Evolutionary conservation across 2,797 vertebrate genomes (phyloP).

Genomic region (Gallirallus australis): DNA sequence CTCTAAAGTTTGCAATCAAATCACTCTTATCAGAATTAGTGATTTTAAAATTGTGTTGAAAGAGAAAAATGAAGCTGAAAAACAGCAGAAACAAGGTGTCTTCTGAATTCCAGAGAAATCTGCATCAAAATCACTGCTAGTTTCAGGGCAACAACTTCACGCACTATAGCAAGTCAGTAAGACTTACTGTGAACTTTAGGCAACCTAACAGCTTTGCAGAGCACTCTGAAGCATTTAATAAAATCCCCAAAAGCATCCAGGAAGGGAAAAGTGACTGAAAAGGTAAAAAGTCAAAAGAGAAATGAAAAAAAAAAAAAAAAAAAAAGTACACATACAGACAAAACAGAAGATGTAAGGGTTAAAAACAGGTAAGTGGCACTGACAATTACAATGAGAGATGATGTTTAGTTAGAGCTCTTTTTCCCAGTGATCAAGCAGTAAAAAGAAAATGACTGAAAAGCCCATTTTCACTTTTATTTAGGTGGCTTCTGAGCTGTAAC

Average conservation of each 20-base stretch:
- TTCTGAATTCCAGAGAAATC: neutral
- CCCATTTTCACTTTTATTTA: neutral
- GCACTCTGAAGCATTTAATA: neutral
- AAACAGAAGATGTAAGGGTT: neutral
- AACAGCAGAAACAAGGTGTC: accelerated
- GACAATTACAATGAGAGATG: neutral
- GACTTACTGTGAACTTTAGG: neutral
- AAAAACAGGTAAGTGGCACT: neutral
- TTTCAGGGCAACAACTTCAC: neutral
- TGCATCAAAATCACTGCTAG: neutral
- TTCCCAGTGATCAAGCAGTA: neutral
- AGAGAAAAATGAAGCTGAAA: neutral
- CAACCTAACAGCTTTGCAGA: neutral
- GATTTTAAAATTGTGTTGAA: neutral
- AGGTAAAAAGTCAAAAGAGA: neutral
- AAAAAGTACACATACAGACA: neutral
- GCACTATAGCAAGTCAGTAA: neutral
- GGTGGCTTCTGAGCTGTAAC: neutral
- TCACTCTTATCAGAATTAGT: neutral
- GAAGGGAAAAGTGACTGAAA: neutral
- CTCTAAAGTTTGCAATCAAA: neutral
- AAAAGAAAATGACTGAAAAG: neutral
- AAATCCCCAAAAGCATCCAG: neutral
- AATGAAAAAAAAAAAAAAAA: neutral
- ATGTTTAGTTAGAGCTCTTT: neutral